These are phyloP conservation scores for Acleris cristana DNA, from an alignment of 2,888 invertebrate genomes.

Conservation along the genomic window DNA sequence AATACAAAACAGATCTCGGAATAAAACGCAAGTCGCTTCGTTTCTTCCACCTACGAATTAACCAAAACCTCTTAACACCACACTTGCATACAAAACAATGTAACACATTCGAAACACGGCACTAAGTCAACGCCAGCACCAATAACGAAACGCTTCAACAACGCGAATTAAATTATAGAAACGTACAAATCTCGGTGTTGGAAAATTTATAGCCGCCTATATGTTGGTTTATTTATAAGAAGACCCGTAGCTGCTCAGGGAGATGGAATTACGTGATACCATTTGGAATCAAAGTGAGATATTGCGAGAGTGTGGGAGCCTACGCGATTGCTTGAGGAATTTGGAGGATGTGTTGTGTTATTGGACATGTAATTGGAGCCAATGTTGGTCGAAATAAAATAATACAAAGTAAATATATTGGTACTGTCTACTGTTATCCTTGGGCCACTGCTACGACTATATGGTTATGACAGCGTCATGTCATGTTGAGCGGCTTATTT, in stretches of 20 bases:
- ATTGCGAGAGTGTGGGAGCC: constrained; percentile 51
- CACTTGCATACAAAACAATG: background rate
- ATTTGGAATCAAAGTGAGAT: constrained; percentile 81
- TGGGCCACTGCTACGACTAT: too few relatives aligned
- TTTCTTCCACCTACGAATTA: too few relatives aligned
- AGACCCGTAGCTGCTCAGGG: constrained; percentile 68
- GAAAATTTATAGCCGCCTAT: constrained; percentile 80
- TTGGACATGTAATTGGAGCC: constrained; percentile 4
- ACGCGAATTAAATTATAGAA: constrained; percentile 77
- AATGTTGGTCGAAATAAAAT: background rate
- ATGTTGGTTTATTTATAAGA: constrained; percentile 83
- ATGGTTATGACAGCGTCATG: too few relatives aligned
- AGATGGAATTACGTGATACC: constrained; percentile 84
- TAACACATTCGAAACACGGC: constrained; percentile 20
- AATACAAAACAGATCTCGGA: too few relatives aligned
- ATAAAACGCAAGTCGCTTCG: too few relatives aligned
- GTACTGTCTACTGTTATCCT: too few relatives aligned
- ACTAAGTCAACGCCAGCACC: constrained; percentile 64
- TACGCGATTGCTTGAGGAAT: constrained; percentile 31
- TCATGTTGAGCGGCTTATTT: too few relatives aligned
- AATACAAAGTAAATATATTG: too few relatives aligned
- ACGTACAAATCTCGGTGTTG: constrained; percentile 73
- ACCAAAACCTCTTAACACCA: too few relatives aligned
- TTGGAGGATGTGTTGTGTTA: constrained; percentile 29
- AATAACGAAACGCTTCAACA: constrained; percentile 65